Evolutionary conservation across 2,888 invertebrate genomes (phyloP).

Genomic region (Drosophila kuntzei): DNA sequence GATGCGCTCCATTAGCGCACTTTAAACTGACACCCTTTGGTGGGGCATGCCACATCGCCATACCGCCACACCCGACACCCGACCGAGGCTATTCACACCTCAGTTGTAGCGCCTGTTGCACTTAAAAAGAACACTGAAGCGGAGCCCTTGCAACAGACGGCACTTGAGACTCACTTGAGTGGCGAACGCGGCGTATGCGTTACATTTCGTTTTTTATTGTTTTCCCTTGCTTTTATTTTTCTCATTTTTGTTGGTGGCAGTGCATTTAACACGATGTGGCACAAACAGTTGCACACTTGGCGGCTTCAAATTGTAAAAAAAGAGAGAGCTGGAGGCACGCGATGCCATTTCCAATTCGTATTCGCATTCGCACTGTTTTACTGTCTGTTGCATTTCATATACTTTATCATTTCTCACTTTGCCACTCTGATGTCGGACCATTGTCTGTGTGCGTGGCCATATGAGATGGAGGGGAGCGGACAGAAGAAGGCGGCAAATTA

Average conservation of each 20-base stretch:
- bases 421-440: constrained; percentile 6
- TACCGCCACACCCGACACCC: too few species aligned
- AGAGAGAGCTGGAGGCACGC: constrained; percentile 50
- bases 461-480: not conserved
- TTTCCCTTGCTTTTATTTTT: constrained; percentile 11
- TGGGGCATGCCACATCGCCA: constrained; percentile 6
- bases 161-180: constrained; percentile 75
- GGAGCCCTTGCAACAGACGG: constrained; percentile 38
- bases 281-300: constrained; percentile 45
- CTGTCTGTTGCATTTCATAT: constrained; percentile 71
- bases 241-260: constrained; percentile 32
- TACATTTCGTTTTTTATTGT: constrained; percentile 50
- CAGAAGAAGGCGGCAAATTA: constrained; percentile 57
- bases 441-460: constrained; percentile 14
- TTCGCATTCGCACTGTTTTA: constrained; percentile 22
- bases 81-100: constrained; percentile 50
- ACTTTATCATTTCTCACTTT: constrained; percentile 69
- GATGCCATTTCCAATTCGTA: constrained; percentile 42
- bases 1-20: constrained; percentile 58
- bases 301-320: constrained; percentile 39
- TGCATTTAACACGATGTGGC: constrained; percentile 64
- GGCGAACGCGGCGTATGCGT: constrained; percentile 61
- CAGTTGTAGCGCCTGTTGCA: constrained; percentile 65
- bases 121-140: constrained; percentile 41
- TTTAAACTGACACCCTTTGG: constrained; percentile 45